Base-by-base conservation (phyloP, 2,888 invertebrate genomes). In the Autographa pulchrina region DNA sequence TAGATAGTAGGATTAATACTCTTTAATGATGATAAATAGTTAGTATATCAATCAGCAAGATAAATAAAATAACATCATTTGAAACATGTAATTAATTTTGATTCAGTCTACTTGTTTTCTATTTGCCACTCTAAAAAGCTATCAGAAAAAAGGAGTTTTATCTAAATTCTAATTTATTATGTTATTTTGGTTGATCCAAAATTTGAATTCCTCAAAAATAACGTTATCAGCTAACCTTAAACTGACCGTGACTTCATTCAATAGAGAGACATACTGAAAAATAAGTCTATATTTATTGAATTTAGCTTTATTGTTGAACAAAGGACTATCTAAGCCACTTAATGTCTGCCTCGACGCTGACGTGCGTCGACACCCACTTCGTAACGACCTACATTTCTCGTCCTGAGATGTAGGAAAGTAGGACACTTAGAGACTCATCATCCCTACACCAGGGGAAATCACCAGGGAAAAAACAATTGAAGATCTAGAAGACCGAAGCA, bases 311-410 rank as follows among this genome's bases (percentile, higher is more conserved):
- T 48, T 48, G 48, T n/a, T 48, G n/a, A 48, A 48, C 48, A 48
- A 48, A 48, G 48, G n/a, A 48, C 48, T n/a, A 48, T 48, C 48
- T 48, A n/a, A 48, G 48, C 48, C 48, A 48, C 48, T 48, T 48
- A 48, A 48, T n/a, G 48, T 48, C 48, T 48, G 48, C n/a, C 48
- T 48, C 48, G 48, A 48, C 48, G n/a, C n/a, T 48, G 48, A 48
- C 48, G 48, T n/a, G n/a, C 48, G 48, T 48, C 48, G 48, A n/a
- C 48, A 48, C 48, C 48, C 7, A 48, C 48, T n/a, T 48, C 48
- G 48, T 5, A 48, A 48, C 14, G 48, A 48, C 48, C 48, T 48
- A 48, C 48, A 48, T 48, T 48, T 48, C 48, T 48, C 48, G 48
- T 48, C 48, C 48, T 48, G 48, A n/a, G n/a, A n/a, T n/a, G 43